These are phyloP conservation scores for Adelges cooleyi DNA, from an alignment of 1,140 invertebrate species.

Conservation along the genomic window DNA sequence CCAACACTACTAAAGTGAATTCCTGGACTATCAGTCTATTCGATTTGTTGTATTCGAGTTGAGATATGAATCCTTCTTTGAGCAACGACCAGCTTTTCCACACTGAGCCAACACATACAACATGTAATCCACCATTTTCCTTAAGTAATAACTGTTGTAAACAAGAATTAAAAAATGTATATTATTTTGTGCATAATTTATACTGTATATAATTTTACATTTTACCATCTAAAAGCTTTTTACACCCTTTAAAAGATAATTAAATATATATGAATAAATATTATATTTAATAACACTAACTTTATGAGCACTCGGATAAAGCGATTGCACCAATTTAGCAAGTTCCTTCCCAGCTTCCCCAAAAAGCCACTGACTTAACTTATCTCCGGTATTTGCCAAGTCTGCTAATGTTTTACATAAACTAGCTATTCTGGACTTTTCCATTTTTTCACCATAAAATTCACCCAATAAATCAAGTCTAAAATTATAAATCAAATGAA, in stretches of 20 bases:
- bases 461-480: slow-evolving; percentile 54
- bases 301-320: slow-evolving; percentile 54
- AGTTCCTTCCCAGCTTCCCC: slow-evolving; percentile 60
- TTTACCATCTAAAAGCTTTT: neutral
- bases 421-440: slow-evolving; percentile 67
- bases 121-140: slow-evolving; percentile 52
- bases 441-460: slow-evolving; percentile 63
- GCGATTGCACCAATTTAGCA: slow-evolving; percentile 57
- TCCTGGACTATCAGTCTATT: slow-evolving; percentile 32
- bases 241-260: no score
- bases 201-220: neutral
- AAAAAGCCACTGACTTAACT: slow-evolving; percentile 61
- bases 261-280: neutral
- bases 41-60: slow-evolving; percentile 37
- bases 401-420: slow-evolving; percentile 61
- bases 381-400: slow-evolving; percentile 57
- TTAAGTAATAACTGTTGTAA: slow-evolving; percentile 42
- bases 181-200: neutral
- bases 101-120: slow-evolving; percentile 90
- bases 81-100: slow-evolving; percentile 86
- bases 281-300: slow-evolving; percentile 37
- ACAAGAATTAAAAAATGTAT: neutral
- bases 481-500: slow-evolving; percentile 30
- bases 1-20: slow-evolving; percentile 52
- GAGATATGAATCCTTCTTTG: slow-evolving; percentile 50